Percentiles rank a stretch among this genome's conserved stretches.
phyloP scores from a whole-genome alignment of 35 echinoderm and acorn worm genomes.

The Diadema setosum region DNA sequence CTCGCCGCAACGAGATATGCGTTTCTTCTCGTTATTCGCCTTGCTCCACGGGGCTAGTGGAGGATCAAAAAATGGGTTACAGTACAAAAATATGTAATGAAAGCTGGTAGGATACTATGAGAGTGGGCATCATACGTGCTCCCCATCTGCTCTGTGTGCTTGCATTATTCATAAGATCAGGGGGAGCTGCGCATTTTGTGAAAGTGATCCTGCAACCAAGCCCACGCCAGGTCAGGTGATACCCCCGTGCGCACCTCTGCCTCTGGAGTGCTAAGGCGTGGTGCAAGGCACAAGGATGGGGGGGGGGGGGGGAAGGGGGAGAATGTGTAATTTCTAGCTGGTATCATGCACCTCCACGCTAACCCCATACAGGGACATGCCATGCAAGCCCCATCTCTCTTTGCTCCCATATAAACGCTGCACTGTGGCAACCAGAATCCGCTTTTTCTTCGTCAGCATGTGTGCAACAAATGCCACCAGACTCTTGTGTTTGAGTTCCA shows the following conservation, averaged over 20 bases:
- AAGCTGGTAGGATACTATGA: background rate
- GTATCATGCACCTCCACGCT: background rate
- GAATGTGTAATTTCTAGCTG: background rate
- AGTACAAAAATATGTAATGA: constrained; percentile 14
- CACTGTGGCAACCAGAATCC: too few relatives aligned
- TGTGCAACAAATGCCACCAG: background rate
- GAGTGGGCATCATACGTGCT: background rate
- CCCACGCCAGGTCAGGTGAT: background rate
- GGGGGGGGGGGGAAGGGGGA: too few relatives aligned
- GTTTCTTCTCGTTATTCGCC: background rate
- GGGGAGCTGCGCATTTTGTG: background rate
- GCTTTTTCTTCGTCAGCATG: too few relatives aligned
- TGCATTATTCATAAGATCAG: constrained; percentile 18
- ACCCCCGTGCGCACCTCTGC: background rate
- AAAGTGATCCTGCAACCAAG: background rate
- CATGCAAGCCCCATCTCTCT: background rate
- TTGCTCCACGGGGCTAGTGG: background rate
- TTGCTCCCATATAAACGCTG: background rate
- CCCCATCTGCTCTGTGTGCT: background rate
- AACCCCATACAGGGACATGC: background rate
- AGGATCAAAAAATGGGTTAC: constrained; percentile 7
- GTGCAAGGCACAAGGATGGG: background rate
- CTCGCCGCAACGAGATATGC: background rate
- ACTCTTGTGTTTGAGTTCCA: too few relatives aligned
- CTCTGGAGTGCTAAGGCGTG: background rate